phyloP scores from a whole-genome alignment of 1,140 invertebrate genomes.

The Drosophila lacertosa region DNA sequence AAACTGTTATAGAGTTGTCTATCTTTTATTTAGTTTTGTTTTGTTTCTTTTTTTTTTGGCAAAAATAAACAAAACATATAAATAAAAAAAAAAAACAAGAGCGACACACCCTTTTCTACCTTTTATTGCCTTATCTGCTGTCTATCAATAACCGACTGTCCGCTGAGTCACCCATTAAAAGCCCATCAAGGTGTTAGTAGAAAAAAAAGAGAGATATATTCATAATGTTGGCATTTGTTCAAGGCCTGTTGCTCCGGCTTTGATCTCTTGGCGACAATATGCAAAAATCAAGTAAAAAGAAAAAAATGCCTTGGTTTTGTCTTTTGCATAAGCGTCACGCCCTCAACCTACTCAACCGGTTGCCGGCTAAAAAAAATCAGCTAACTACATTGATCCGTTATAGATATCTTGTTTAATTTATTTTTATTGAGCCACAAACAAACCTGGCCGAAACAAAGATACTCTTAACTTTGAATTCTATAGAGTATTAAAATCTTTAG shows the following conservation, averaged over 20 bases:
- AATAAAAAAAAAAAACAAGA: background rate
- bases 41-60: conserved; percentile 9
- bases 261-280: conserved; percentile 35
- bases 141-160: conserved; percentile 3
- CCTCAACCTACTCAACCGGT: conserved; percentile 57
- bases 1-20: conserved; percentile 8
- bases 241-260: conserved; percentile 48
- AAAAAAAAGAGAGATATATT: conserved; percentile 1
- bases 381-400: conserved; percentile 20
- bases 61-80: conserved; percentile 27
- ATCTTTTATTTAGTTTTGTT: background rate
- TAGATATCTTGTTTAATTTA: conserved; percentile 14
- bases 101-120: conserved; percentile 24
- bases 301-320: background rate
- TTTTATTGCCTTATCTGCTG: background rate
- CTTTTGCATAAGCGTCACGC: background rate
- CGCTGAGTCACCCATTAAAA: conserved; percentile 29
- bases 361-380: conserved; percentile 49
- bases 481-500: no score
- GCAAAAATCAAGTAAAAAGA: no score
- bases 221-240: conserved; percentile 60
- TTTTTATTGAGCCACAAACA: background rate
- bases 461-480: background rate
- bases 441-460: background rate
- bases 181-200: conserved; percentile 1